A percentile compares a stretch with the other conserved stretches of the same genome.
Conservation (phyloP, 2,113 vertebrate genomes). For the Onychostruthus taczanowskii region DNA sequence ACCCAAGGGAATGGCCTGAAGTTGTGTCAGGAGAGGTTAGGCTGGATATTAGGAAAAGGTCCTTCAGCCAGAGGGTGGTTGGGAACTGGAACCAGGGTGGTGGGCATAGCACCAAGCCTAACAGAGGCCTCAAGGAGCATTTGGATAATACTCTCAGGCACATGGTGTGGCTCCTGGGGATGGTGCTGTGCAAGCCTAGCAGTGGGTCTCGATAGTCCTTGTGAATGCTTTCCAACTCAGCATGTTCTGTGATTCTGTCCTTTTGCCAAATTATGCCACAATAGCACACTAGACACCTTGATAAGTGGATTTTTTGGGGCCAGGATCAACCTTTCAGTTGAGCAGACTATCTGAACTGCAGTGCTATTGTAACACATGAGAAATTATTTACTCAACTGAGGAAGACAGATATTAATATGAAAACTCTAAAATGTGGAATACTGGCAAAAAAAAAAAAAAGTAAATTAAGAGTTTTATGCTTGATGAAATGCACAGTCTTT, state of each 20-base stretch:
- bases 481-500: neutral
- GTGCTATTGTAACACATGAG: neutral
- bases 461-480: neutral
- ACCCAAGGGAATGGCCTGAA: neutral
- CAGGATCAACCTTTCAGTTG: neutral
- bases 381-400: neutral
- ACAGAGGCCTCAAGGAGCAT: neutral
- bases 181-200: neutral
- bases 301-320: neutral
- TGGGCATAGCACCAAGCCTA: neutral
- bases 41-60: neutral
- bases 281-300: neutral
- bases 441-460: neutral
- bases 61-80: neutral
- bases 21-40: neutral
- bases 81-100: neutral
- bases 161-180: neutral
- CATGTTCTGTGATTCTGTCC: neutral
- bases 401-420: neutral
- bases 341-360: neutral
- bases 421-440: neutral
- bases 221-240: neutral
- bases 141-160: neutral
- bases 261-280: neutral
- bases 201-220: neutral